Evolutionary conservation across 2,888 invertebrate species (phyloP).

Genomic region (Hymenopus coronatus): DNA sequence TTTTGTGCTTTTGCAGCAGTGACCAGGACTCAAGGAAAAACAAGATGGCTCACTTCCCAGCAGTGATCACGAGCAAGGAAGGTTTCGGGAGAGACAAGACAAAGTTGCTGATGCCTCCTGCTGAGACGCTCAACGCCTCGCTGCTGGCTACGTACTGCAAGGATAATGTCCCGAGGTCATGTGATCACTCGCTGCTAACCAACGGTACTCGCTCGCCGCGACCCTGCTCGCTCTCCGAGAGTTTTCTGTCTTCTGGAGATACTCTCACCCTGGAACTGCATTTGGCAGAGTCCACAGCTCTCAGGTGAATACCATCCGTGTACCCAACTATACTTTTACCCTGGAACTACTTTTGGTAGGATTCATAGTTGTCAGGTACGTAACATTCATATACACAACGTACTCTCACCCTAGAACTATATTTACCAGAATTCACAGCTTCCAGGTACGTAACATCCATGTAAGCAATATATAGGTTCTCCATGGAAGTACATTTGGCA

Average conservation of each 20-base stretch:
- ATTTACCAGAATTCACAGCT: constrained; percentile 78
- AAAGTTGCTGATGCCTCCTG: constrained; percentile 31
- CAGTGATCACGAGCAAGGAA: background rate
- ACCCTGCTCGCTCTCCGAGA: constrained; percentile 77
- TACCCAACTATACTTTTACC: no score
- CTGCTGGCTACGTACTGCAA: constrained; percentile 78
- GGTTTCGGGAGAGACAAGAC: constrained; percentile 30
- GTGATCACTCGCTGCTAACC: constrained; percentile 73
- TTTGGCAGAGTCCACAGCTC: constrained; percentile 77
- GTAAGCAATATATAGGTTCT: no score
- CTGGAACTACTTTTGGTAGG: constrained; percentile 75
- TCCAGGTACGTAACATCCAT: constrained; percentile 50
- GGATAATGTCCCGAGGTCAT: constrained; percentile 76
- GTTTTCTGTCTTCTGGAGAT: constrained; percentile 78
- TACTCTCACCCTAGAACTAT: constrained; percentile 75
- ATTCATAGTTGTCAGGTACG: constrained; percentile 81
- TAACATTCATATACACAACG: no score
- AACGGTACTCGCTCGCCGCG: constrained; percentile 57
- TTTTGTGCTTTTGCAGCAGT: constrained; percentile 14
- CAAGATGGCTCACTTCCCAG: constrained; percentile 24
- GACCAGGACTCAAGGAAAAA: constrained; percentile 18
- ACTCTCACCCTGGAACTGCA: constrained; percentile 76
- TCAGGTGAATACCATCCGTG: no score
- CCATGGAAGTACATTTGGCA: no score
- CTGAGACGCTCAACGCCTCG: constrained; percentile 64